Conservation (phyloP, 2,113 vertebrate species). For the Podarcis raffonei region DNA sequence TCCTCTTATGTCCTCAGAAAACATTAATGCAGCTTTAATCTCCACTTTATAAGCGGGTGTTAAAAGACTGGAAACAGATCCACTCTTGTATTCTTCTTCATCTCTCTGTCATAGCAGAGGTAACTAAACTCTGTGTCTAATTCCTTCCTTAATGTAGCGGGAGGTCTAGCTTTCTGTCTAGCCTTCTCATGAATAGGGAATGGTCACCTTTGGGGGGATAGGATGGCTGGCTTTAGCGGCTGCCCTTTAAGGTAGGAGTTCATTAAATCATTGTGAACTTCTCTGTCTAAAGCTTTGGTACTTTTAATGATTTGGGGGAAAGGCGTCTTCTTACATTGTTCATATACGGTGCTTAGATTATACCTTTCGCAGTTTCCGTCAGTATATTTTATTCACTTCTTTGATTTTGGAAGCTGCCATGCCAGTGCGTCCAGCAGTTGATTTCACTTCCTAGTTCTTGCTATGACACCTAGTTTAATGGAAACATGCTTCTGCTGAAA, state of each 20-base stretch:
- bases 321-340: background rate
- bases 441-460: constrained; percentile 1
- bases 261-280: constrained; percentile 8
- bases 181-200: constrained; percentile 26
- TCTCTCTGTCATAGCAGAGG: background rate
- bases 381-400: background rate
- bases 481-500: background rate
- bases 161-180: constrained; percentile 4
- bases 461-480: background rate
- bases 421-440: background rate
- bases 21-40: background rate
- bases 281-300: background rate
- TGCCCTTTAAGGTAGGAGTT: background rate
- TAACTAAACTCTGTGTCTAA: background rate
- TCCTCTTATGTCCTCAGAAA: background rate
- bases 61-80: background rate
- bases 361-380: background rate
- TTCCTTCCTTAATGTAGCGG: background rate
- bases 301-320: background rate
- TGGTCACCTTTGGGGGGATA: constrained; percentile 40
- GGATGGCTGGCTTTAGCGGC: constrained; percentile 25
- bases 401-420: background rate
- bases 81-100: background rate
- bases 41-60: background rate
- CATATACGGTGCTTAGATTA: background rate